phyloP scores from a whole-genome alignment of 1,140 invertebrate species.

The Drosophila micromelanica region DNA sequence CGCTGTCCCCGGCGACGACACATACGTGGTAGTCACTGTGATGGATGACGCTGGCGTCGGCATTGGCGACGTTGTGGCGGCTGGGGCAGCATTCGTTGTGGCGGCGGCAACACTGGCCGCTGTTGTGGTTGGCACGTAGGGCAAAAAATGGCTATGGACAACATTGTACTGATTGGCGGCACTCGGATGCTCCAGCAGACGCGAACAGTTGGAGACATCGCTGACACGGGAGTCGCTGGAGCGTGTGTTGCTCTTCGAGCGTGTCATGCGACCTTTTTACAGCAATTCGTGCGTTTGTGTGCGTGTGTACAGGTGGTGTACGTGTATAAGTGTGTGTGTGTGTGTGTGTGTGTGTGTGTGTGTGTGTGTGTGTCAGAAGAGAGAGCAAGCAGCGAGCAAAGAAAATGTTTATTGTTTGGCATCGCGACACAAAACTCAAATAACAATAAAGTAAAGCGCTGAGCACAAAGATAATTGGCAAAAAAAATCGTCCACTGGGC shows the following conservation, averaged over 20 bases:
- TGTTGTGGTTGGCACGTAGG: constrained; percentile 75
- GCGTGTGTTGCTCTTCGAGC: constrained; percentile 82
- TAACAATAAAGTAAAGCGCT: constrained; percentile 53
- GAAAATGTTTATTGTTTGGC: constrained; percentile 42
- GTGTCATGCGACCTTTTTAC: constrained; percentile 79
- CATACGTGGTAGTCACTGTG: constrained; percentile 64
- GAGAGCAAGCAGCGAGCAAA: constrained; percentile 29
- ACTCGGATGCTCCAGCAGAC: constrained; percentile 78
- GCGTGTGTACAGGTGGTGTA: not conserved
- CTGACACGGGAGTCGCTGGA: constrained; percentile 83
- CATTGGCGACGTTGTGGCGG: constrained; percentile 29
- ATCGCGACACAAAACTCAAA: constrained; percentile 58
- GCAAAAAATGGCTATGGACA: constrained; percentile 70
- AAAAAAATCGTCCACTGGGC: constrained; percentile 59
- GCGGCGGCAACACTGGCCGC: constrained; percentile 19
- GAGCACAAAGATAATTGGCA: constrained; percentile 63
- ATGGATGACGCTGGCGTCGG: constrained; percentile 24
- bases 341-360: constrained; percentile 8
- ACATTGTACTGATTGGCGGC: constrained; percentile 75
- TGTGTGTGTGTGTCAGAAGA: constrained; percentile 19
- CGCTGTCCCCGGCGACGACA: constrained; percentile 56
- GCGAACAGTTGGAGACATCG: constrained; percentile 80
- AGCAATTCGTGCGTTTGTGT: not conserved
- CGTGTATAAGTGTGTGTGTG: not conserved
- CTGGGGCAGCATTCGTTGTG: constrained; percentile 65